Evolutionary conservation across 2,888 invertebrate species (phyloP).

Genomic region (Drosophila austrosaltans): DNA sequence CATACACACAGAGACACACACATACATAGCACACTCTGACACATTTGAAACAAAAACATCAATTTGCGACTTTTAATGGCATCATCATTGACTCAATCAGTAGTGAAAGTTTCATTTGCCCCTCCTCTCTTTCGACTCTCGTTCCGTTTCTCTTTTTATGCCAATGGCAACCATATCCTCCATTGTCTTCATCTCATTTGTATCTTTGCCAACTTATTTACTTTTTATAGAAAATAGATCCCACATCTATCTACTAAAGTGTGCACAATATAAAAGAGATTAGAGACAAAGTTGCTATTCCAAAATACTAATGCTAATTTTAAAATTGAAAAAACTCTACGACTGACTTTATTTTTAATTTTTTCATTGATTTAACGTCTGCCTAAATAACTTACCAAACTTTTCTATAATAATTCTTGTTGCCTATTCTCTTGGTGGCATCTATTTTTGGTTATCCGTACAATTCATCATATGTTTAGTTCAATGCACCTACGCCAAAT

Average conservation of each 20-base stretch:
- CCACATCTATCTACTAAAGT: too few species aligned
- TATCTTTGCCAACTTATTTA: neutral
- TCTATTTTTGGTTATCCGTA: conserved; percentile 11
- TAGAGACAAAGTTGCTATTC: too few species aligned
- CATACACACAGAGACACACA: conserved; percentile 13
- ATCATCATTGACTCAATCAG: conserved; percentile 79
- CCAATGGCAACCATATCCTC: conserved; percentile 14
- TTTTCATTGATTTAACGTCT: neutral
- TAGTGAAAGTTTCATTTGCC: conserved; percentile 64
- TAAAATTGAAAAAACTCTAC: too few species aligned
- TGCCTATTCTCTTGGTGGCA: neutral
- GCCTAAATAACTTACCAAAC: too few species aligned
- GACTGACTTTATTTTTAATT: too few species aligned
- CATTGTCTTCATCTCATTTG: conserved; percentile 23
- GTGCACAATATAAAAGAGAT: neutral
- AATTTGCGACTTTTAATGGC: conserved; percentile 76
- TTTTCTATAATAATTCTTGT: too few species aligned
- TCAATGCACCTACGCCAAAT: conserved; percentile 11
- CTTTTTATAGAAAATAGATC: conserved; percentile 15
- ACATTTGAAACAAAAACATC: conserved; percentile 72
- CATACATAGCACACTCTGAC: conserved; percentile 14
- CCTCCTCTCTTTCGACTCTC: neutral
- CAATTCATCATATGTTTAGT: conserved; percentile 14
- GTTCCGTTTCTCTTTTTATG: neutral
- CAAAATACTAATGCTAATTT: too few species aligned